Evolutionary conservation across 2,888 invertebrate genomes (phyloP).

Genomic region (Nomada ruficornis): DNA sequence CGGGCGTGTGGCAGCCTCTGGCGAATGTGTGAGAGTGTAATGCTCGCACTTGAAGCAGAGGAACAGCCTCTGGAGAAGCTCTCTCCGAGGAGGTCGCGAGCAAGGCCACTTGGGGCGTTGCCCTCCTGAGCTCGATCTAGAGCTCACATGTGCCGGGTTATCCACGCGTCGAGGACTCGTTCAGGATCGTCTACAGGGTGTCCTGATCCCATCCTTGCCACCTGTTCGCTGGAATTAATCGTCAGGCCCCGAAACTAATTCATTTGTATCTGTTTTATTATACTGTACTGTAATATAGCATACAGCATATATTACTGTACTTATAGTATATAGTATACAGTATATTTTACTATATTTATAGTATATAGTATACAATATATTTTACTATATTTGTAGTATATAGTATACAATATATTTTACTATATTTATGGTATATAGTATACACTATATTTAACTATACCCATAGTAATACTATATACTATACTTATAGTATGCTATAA

Average conservation of each 20-base stretch:
- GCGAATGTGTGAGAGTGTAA: conserved; percentile 15
- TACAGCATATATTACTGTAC: no score
- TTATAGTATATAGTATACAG: no score
- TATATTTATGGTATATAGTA: no score
- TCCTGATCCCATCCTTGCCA: conserved; percentile 8
- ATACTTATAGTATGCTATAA: no score
- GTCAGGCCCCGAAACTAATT: not conserved
- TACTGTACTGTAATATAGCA: no score
- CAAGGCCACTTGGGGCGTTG: conserved; percentile 83
- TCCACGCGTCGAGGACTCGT: conserved; percentile 21
- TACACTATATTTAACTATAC: no score
- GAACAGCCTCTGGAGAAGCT: conserved; percentile 55
- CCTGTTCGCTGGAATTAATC: not conserved
- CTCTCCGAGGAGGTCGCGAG: conserved; percentile 81
- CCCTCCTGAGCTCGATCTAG: conserved; percentile 76
- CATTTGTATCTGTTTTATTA: no score
- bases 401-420: no score
- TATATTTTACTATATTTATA: no score
- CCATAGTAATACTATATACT: no score
- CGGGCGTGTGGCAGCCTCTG: not conserved
- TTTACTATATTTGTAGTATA: no score
- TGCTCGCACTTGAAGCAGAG: conserved; percentile 23
- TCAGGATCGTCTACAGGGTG: conserved; percentile 46
- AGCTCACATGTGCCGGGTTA: conserved; percentile 34
- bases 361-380: no score